phyloP scores from a whole-genome alignment of 2,888 invertebrate genomes.

The Heliconius ethilla region DNA sequence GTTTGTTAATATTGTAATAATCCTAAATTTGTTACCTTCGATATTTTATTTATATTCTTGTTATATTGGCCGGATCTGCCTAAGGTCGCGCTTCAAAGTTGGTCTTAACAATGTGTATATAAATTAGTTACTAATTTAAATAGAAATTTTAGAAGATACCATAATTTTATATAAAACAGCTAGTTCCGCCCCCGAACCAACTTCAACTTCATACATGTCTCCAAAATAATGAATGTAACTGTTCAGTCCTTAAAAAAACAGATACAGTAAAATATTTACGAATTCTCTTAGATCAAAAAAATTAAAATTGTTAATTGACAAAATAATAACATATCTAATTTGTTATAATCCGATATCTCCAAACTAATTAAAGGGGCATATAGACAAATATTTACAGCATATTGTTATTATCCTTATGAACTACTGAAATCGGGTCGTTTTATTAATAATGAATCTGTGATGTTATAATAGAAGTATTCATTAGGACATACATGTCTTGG shows the following conservation, averaged over 20 bases:
- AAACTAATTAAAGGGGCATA: not conserved
- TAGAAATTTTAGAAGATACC: not conserved
- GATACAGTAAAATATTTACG: too few species aligned
- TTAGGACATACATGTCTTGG: conserved; percentile 59
- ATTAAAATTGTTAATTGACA: not conserved
- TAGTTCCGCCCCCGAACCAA: too few species aligned
- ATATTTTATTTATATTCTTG: conserved; percentile 37
- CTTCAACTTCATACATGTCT: too few species aligned
- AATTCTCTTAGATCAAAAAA: too few species aligned
- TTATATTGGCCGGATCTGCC: conserved; percentile 49
- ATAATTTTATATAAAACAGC: not conserved
- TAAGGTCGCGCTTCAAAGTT: conserved; percentile 24
- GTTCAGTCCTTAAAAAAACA: too few species aligned
- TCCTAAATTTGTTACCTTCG: conserved; percentile 55
- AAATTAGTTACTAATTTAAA: not conserved
- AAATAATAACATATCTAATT: not conserved
- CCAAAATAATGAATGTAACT: too few species aligned
- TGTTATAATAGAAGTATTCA: conserved; percentile 62
- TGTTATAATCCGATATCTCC: not conserved
- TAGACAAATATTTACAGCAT: not conserved
- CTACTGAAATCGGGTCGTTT: conserved; percentile 44
- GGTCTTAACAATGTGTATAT: not conserved
- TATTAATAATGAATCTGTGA: conserved; percentile 66
- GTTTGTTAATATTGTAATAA: conserved; percentile 25
- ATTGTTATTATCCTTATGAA: conserved; percentile 11